Base-by-base conservation (phyloP, 2,888 invertebrate species). In the Stenodema calcarata region DNA sequence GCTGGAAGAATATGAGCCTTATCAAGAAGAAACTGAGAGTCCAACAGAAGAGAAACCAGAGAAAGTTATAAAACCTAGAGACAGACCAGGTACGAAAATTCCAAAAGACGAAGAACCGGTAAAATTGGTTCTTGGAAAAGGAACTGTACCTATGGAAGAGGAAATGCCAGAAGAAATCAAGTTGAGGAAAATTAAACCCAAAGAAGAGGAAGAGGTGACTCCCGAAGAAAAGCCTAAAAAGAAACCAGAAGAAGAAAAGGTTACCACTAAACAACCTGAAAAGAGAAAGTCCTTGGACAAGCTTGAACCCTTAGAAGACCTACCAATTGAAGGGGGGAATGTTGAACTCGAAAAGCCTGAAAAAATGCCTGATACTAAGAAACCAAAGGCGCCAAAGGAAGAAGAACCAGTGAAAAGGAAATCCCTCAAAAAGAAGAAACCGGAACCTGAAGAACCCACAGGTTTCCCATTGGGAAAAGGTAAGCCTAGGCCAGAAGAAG, bases 161-260 rank as follows among this genome's bases (percentile, higher is more conserved):
- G 75, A 47, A 47, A 79, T 90, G n/a, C 89, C 90, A n/a, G 16
- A 92, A 92, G 0, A 92, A 91, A 69, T 90, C 93, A 16, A 91
- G 69, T 90, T 94, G n/a, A 93, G 93, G 89, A 93, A 88, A 62
- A 50, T 86, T 6, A 91, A 92, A 0, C 91, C 90, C 87, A 89
- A 90, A 41, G 87, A 89, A 23, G 89, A 91, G 27, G 90, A 89
- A 80, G 90, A 89, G n/a, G 23, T 23, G 23, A 18, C 12, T 23
- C 62, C 11, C 0, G 90, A 30, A 44, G 81, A 83, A 81, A 70
- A 80, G 87, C 87, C 35, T 50, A 86, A 62, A 88, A 89, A 81
- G 84, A 73, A 75, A 73, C 44, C 76, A 35, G 54, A 80, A 54
- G 54, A 47, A 42, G 76, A 88, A 54, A 41, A 1, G 88, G 89